Evolutionary conservation across 2,797 vertebrate genomes (phyloP).

Genomic region (Sphenopsis melanotis): DNA sequence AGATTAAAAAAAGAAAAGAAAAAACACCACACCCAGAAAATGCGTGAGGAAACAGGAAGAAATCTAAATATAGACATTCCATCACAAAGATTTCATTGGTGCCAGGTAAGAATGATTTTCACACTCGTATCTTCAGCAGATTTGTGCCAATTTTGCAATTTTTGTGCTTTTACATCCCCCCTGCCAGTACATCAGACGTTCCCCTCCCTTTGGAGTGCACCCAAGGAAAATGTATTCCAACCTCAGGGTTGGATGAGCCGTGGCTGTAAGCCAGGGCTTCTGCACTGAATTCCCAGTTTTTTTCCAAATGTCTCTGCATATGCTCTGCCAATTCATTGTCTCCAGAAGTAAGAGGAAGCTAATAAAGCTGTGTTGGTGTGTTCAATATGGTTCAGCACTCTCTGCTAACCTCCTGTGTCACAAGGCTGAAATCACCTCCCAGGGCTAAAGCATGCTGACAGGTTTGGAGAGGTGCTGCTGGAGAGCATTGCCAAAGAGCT

Average conservation of each 20-base stretch:
- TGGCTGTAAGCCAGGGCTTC: constrained; percentile 25
- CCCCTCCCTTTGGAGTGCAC: background rate
- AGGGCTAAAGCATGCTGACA: background rate
- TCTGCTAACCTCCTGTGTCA: background rate
- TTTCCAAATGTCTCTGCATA: background rate
- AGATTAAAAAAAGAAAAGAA: background rate
- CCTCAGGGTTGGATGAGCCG: background rate
- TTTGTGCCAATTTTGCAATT: constrained; percentile 25
- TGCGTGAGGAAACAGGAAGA: background rate
- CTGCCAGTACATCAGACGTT: background rate
- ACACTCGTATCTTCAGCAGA: background rate
- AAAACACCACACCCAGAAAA: background rate
- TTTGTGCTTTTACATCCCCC: background rate
- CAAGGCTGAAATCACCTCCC: background rate
- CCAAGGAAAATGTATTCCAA: constrained; percentile 32
- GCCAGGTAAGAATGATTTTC: background rate
- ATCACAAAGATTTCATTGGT: background rate
- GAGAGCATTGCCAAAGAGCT: background rate
- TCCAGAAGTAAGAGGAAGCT: background rate
- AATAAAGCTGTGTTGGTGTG: background rate
- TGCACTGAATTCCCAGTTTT: background rate
- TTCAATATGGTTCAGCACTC: background rate
- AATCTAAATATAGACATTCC: background rate
- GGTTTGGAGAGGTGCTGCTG: background rate
- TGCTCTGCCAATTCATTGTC: constrained; percentile 15